These are phyloP conservation scores for Gandaritis pyraliata DNA, from an alignment of 2,888 invertebrate species.

Conservation along the genomic window DNA sequence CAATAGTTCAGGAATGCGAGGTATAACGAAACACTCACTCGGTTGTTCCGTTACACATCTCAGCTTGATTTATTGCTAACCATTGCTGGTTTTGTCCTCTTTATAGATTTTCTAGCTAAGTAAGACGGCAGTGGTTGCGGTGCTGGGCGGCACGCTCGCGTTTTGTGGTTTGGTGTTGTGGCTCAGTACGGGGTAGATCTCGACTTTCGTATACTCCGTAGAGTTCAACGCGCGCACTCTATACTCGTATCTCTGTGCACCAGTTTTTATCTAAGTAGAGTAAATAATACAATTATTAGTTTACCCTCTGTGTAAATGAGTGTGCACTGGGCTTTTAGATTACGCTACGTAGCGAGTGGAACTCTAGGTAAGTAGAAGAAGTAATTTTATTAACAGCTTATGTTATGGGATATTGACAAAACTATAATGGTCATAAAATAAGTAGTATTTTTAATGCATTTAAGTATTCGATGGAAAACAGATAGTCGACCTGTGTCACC, in stretches of 20 bases:
- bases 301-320: constrained; percentile 46
- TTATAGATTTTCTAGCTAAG: too few species aligned
- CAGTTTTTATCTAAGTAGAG: constrained; percentile 50
- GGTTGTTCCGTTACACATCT: constrained; percentile 19
- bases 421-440: too few species aligned
- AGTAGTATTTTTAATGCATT: too few species aligned
- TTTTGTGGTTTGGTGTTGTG: constrained; percentile 27
- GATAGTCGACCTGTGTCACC: too few species aligned
- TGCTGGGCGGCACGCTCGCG: constrained; percentile 14
- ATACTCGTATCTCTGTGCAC: constrained; percentile 48
- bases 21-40: constrained; percentile 43
- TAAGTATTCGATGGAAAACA: too few species aligned
- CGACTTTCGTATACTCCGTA: constrained; percentile 60
- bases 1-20: constrained; percentile 53
- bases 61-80: constrained; percentile 19
- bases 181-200: constrained; percentile 45
- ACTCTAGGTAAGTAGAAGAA: too few species aligned
- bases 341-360: constrained; percentile 18
- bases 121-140: constrained; percentile 35
- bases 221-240: constrained; percentile 74
- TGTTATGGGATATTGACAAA: too few species aligned
- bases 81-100: constrained; percentile 34
- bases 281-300: constrained; percentile 52
- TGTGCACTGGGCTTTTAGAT: constrained; percentile 33
- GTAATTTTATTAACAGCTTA: too few species aligned